These are phyloP conservation scores for Zeugodacus cucurbitae DNA, from an alignment of 1,140 invertebrate genomes.

Conservation along the genomic window DNA sequence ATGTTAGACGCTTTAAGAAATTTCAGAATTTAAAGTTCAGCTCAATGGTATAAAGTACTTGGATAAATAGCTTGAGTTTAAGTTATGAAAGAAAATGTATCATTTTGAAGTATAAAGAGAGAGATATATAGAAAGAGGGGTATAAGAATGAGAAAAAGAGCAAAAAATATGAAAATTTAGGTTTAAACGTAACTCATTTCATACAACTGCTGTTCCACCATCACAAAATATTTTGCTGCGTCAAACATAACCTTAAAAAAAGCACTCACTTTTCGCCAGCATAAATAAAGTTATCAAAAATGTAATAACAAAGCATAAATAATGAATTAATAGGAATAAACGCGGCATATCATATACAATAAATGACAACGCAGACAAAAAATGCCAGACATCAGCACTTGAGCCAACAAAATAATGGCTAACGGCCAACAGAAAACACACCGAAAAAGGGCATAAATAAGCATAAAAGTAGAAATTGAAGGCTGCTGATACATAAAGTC, in stretches of 20 bases:
- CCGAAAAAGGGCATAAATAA: slow-evolving; percentile 7
- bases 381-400: not conserved
- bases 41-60: not conserved
- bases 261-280: not conserved
- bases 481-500: slow-evolving; percentile 15
- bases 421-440: not conserved
- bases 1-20: not conserved
- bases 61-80: no score
- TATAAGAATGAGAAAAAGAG: no score
- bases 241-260: not conserved
- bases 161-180: no score
- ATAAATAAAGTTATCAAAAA: not conserved
- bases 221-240: not conserved
- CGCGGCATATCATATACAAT: not conserved
- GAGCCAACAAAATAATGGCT: not conserved
- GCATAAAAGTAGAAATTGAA: slow-evolving; percentile 18
- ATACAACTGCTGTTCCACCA: no score
- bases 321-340: not conserved
- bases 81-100: no score
- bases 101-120: no score
- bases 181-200: no score
- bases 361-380: not conserved
- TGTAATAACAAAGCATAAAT: not conserved
- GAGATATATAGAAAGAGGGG: no score
- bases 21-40: not conserved